Evolutionary conservation across 1,140 invertebrate species (phyloP).

Genomic region (Akabosia matsudoensis): DNA sequence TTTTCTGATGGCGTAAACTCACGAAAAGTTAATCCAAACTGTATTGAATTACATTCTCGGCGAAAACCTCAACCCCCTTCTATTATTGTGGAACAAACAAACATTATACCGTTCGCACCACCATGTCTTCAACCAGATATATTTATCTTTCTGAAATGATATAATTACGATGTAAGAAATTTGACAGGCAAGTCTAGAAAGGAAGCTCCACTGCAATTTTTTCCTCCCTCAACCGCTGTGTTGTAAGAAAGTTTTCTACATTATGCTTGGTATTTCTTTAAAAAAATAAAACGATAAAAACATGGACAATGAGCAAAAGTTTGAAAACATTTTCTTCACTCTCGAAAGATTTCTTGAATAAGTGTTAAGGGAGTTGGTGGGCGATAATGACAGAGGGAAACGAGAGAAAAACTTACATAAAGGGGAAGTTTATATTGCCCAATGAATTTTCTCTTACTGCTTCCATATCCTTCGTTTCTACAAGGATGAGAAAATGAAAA

Average conservation of each 20-base stretch:
- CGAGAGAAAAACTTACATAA: neutral
- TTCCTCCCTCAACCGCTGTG: no score
- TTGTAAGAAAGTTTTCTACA: no score
- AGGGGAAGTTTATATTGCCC: neutral
- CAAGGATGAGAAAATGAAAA: neutral
- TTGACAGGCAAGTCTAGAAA: no score
- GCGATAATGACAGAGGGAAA: neutral
- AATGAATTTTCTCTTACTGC: neutral
- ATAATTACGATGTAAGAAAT: no score
- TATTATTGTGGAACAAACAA: no score
- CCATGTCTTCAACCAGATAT: no score
- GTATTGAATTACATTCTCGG: neutral
- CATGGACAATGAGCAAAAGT: neutral
- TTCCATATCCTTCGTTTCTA: neutral
- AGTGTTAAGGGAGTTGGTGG: slow-evolving; percentile 1
- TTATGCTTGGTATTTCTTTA: no score
- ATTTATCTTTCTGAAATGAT: no score
- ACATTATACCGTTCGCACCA: no score
- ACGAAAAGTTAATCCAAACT: neutral
- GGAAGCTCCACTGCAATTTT: no score
- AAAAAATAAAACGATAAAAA: neutral
- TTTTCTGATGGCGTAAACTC: neutral
- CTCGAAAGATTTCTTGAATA: neutral
- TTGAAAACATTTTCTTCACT: neutral
- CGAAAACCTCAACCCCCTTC: neutral